Base-by-base conservation (phyloP, 1,140 invertebrate species). In the Drosophila ambigua region DNA sequence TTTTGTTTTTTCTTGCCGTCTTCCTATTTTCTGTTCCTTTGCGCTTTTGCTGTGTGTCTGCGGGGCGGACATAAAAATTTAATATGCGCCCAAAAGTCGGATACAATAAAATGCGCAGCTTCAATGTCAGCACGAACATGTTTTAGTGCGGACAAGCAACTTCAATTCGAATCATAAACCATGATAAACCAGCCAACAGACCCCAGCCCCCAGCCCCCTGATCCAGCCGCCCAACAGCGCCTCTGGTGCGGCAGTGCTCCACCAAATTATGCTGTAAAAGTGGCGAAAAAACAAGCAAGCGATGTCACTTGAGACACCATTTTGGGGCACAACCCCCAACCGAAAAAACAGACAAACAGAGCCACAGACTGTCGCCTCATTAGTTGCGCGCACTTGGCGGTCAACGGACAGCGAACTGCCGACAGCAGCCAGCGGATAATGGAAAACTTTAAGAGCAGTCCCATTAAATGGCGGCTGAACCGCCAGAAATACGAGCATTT, bases 211-310 rank as follows among this genome's bases (percentile, higher is more conserved):
- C 52, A n/a, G 0, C 46, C 3, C 6, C 13, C 45, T 4, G n/a
- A 15, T 24, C 23, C 8, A 31, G 28, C 28, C 7, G 2, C 20
- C 20, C 28, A 31, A 31, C 28, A 31, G 28, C 28, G 28, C 31
- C 8, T 4, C 31, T 9, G 31, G 9, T 31, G 7, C 7, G 7
- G 28, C 28, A 31, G 31, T 20, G 5, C 20, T 48, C 46, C 16
- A 23, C 49, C 24, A 87, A 85, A 85, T 85, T 85, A 87, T 85
- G 78, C 76, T 81, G 76, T 81, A 87, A 85, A 78, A 87, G 65
- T 76, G 63, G 49, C 72, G 50, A 72, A 68, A 67, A 39, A 59
- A 60, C 64, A 67, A 76, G 64, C 57, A 61, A 77, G 69, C 45
- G 57, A 13, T 58, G 64, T 63, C 72, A 77, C 49, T 60, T 49